Evolutionary conservation across 2,888 invertebrate genomes (phyloP), one percentile per base, ranked within the genome.

Genomic region (Macrophya annulata): DNA sequence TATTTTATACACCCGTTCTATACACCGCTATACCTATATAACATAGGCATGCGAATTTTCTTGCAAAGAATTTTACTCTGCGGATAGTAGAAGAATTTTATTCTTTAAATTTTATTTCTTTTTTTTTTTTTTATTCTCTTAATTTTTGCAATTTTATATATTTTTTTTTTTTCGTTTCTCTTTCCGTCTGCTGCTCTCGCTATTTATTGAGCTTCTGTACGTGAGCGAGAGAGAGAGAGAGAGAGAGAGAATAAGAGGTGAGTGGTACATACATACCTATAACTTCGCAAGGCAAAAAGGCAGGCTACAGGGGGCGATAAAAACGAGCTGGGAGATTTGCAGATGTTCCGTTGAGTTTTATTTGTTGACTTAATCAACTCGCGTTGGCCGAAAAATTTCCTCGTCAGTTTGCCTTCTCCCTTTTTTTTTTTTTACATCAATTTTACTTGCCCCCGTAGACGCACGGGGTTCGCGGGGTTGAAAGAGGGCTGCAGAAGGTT

Each of bases 361-460:
- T 72, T 84, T 74, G 51, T 51, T 8, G 59, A 84, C 74, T 72
- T 74, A 59, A 84, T 84, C 84, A 84, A 84, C 72, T 74, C 17
- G 55, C 65, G 1, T n/a, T 59, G 79, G 40, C 48, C 55, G 2
- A n/a, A 84, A 71, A 71, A 48, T 71, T 51, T 10, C 48, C 51
- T 68, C 81, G 71, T 12, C 43, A n/a, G 17, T 43, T 72, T 72
- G 1, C 43, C n/a, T 10, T 21, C 43, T n/a, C 8, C 43, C n/a
- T 21, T 1, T 21, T 10, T 31, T 31, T 12, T 21, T 1, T 21
- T 72, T 0, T 43, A 17, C 21, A n/a, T 43, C n/a, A 6, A 12
- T 31, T 65, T 65, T 15, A 21, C 31, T 65, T 15, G 25, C 65
- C 37, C 51, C 51, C 17, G 17, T 17, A 51, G 51, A 17, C 51